Conservation (phyloP, 1,140 invertebrate species). For the Reticulitermes speratus region DNA sequence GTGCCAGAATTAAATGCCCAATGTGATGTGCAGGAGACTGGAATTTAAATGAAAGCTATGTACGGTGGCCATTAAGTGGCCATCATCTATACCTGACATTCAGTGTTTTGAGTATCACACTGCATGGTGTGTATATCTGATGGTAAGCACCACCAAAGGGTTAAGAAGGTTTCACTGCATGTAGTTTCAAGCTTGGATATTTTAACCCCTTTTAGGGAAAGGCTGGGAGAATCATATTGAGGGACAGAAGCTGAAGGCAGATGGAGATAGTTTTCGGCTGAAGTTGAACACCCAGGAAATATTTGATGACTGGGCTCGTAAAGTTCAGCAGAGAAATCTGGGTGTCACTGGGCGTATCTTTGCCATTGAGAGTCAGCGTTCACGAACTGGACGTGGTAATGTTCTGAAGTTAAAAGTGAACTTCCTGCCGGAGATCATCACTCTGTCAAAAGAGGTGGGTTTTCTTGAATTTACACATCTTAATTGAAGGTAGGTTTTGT, state of each 20-base stretch:
- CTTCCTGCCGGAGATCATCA: conserved; percentile 98
- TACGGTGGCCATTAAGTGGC: too few species aligned
- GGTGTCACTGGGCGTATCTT: conserved; percentile 94
- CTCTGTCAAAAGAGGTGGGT: conserved; percentile 90
- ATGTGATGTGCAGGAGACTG: too few species aligned
- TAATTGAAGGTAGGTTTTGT: not conserved
- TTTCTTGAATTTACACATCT: not conserved
- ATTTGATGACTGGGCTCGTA: conserved; percentile 96
- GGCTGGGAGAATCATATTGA: conserved; percentile 99
- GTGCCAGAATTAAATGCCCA: too few species aligned
- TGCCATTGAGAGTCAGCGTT: conserved; percentile 80
- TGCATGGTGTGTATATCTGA: too few species aligned
- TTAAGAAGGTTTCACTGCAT: too few species aligned
- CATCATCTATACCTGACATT: too few species aligned
- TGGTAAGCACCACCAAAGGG: too few species aligned
- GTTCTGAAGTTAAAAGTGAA: conserved; percentile 94
- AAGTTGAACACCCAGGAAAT: conserved; percentile 96
- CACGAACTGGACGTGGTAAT: conserved; percentile 80
- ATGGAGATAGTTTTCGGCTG: conserved; percentile 94
- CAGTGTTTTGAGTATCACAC: too few species aligned
- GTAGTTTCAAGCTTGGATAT: too few species aligned
- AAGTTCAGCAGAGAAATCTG: conserved; percentile 91
- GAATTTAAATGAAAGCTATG: too few species aligned
- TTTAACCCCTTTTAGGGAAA: conserved; percentile 62
- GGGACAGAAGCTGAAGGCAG: conserved; percentile 95